Evolutionary conservation across 2,888 invertebrate genomes (phyloP).

Genomic region (Abrostola tripartita): DNA sequence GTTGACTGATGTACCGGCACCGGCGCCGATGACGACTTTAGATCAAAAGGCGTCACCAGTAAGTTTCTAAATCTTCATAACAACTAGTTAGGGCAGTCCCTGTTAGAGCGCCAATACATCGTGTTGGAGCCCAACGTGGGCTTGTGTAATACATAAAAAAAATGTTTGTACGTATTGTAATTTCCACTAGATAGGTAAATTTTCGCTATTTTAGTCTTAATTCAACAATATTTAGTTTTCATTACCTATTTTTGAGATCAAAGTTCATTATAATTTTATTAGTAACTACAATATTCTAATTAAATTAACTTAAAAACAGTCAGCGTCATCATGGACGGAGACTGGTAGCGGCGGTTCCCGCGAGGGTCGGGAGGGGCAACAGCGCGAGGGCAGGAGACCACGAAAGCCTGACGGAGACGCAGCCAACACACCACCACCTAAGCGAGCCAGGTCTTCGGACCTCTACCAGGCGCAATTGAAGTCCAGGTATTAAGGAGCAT

Average conservation of each 20-base stretch:
- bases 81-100: slow-evolving; percentile 3
- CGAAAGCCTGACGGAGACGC: slow-evolving; percentile 85
- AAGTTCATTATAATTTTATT: too few species aligned
- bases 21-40: slow-evolving; percentile 81
- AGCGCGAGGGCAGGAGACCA: slow-evolving; percentile 83
- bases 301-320: slow-evolving; percentile 64
- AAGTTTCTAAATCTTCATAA: slow-evolving; percentile 66
- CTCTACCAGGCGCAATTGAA: slow-evolving; percentile 90
- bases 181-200: too few species aligned
- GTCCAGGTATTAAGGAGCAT: slow-evolving; percentile 78
- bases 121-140: slow-evolving; percentile 29
- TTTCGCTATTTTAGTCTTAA: too few species aligned
- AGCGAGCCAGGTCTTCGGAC: slow-evolving; percentile 91
- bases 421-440: slow-evolving; percentile 89
- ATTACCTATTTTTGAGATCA: too few species aligned
- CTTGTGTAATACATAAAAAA: too few species aligned
- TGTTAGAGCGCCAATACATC: slow-evolving; percentile 38
- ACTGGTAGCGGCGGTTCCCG: slow-evolving; percentile 82
- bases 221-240: too few species aligned
- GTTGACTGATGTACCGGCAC: slow-evolving; percentile 93
- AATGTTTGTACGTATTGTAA: too few species aligned
- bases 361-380: slow-evolving; percentile 76
- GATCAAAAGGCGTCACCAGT: slow-evolving; percentile 92
- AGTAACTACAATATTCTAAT: not conserved
- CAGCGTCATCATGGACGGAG: slow-evolving; percentile 85